Conservation (phyloP, 1,140 invertebrate species). For the Heliconius hermathena region DNA sequence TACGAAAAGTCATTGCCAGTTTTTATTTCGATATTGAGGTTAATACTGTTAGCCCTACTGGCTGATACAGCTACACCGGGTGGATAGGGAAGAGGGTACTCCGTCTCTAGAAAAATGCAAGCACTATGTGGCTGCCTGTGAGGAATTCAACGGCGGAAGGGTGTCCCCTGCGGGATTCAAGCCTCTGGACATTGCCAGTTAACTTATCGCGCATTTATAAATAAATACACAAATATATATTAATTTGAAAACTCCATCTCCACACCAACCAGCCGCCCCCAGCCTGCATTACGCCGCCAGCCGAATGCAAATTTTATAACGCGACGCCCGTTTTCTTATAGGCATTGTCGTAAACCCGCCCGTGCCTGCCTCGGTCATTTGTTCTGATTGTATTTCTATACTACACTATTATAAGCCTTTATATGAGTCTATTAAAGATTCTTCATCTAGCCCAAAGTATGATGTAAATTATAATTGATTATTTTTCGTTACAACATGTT, state of each 20-base stretch:
- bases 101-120: no score
- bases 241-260: constrained; percentile 48
- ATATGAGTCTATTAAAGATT: constrained; percentile 4
- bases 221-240: neutral
- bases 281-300: constrained; percentile 67
- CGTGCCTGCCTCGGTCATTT: constrained; percentile 73
- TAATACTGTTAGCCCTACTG: no score
- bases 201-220: neutral
- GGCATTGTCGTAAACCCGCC: constrained; percentile 77
- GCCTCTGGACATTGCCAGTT: no score
- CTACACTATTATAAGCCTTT: constrained; percentile 20
- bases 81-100: no score
- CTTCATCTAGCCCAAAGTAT: neutral
- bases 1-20: no score
- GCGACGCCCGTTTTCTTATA: constrained; percentile 77
- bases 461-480: neutral
- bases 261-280: constrained; percentile 41
- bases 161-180: no score
- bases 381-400: constrained; percentile 58
- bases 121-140: no score
- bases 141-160: no score
- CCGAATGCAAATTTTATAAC: constrained; percentile 81
- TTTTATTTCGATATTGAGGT: no score
- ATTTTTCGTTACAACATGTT: no score
- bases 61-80: no score